Conservation (phyloP, 1,140 invertebrate species). For the Drosophila elegans region DNA sequence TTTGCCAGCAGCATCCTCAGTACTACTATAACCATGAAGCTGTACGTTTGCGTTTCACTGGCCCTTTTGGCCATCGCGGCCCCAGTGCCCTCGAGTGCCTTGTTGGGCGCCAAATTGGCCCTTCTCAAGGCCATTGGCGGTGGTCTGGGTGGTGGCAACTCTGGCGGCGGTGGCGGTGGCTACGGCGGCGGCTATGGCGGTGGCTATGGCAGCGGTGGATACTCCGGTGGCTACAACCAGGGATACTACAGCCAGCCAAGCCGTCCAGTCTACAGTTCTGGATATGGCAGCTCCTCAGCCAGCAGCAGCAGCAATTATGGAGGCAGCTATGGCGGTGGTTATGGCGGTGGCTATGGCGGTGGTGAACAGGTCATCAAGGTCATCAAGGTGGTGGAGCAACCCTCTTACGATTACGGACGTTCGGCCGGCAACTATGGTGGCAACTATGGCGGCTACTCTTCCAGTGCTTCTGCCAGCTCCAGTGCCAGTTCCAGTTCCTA, state of each 20-base stretch:
- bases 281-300: constrained; percentile 36
- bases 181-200: constrained; percentile 23
- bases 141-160: constrained; percentile 34
- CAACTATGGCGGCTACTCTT: constrained; percentile 21
- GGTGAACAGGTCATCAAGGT: constrained; percentile 68
- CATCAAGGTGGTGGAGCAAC: constrained; percentile 70
- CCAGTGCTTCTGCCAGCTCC: constrained; percentile 39
- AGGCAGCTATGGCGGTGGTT: constrained; percentile 34
- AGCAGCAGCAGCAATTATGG: neutral
- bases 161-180: constrained; percentile 20
- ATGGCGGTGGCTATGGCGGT: constrained; percentile 34
- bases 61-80: constrained; percentile 60
- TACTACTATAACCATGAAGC: constrained; percentile 51
- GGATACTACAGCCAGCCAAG: constrained; percentile 69
- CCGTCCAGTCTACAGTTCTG: constrained; percentile 61
- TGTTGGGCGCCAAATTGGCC: constrained; percentile 73
- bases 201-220: constrained; percentile 57
- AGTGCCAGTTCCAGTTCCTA: constrained; percentile 36
- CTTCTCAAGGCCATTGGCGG: constrained; percentile 65
- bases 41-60: constrained; percentile 59
- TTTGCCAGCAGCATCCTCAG: constrained; percentile 43
- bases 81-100: constrained; percentile 56
- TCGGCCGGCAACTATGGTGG: constrained; percentile 41
- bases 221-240: constrained; percentile 66
- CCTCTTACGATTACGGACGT: constrained; percentile 44